Percentiles rank a stretch among this genome's conserved stretches.
phyloP scores from a whole-genome alignment of 2,888 invertebrate genomes.

The Tortricodes alternella region DNA sequence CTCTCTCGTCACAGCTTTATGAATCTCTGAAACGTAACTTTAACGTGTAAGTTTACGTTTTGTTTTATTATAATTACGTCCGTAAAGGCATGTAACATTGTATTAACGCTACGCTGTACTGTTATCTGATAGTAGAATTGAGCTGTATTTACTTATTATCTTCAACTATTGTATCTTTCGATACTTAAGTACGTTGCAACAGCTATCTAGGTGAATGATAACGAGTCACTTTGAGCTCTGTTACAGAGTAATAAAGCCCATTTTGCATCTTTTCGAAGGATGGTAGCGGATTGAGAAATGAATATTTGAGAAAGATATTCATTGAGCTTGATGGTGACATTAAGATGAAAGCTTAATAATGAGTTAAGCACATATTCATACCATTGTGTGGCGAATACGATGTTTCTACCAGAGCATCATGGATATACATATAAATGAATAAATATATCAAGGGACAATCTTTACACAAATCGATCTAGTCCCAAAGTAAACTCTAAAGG shows the following conservation, averaged over 20 bases:
- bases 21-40: background rate
- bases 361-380: too few species aligned
- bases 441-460: too few species aligned
- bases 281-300: constrained; percentile 4
- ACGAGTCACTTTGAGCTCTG: background rate
- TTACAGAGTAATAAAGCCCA: background rate
- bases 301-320: constrained; percentile 1
- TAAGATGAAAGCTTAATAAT: background rate
- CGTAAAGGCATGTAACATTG: constrained; percentile 8
- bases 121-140: constrained; percentile 26
- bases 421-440: too few species aligned
- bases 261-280: background rate
- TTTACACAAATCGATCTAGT: too few species aligned
- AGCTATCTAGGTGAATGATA: constrained; percentile 14
- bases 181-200: constrained; percentile 27
- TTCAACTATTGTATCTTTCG: constrained; percentile 27
- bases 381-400: too few species aligned
- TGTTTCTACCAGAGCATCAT: too few species aligned
- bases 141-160: constrained; percentile 27
- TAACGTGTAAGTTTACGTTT: constrained; percentile 5
- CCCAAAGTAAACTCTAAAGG: too few species aligned
- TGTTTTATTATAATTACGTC: constrained; percentile 11
- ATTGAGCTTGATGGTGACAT: background rate
- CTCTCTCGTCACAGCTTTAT: too few species aligned
- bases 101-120: constrained; percentile 6